Evolutionary conservation across 2,797 vertebrate genomes (phyloP).

Genomic region (Hyperoplus immaculatus): DNA sequence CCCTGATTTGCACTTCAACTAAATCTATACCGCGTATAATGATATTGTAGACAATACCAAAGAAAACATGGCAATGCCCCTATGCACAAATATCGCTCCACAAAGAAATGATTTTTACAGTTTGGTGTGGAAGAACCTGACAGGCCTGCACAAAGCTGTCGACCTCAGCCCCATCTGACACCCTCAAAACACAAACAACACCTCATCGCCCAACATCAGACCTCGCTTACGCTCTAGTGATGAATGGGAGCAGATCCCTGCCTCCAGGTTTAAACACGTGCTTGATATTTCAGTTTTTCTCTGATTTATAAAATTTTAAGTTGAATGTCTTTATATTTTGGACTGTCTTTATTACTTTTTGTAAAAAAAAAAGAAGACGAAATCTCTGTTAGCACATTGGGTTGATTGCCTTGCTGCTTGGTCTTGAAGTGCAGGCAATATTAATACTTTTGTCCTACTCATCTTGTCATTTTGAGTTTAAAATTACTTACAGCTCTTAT

Average conservation of each 20-base stretch:
- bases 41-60: neutral
- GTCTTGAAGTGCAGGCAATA: neutral
- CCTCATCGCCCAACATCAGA: neutral
- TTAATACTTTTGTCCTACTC: neutral
- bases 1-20: too few species aligned
- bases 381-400: neutral
- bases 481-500: neutral
- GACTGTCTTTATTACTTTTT: too few species aligned
- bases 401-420: neutral
- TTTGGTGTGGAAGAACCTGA: neutral
- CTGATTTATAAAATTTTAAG: neutral
- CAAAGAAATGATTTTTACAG: neutral
- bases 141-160: neutral
- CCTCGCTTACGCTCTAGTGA: neutral
- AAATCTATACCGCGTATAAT: neutral
- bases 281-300: neutral
- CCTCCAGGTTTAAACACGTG: neutral
- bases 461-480: neutral
- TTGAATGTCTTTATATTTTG: neutral
- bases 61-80: neutral
- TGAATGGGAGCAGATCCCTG: conserved; percentile 5
- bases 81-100: neutral
- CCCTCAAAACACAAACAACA: neutral
- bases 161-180: neutral
- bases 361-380: neutral